Evolutionary conservation across 2,113 vertebrate species (phyloP), one percentile per base, ranked within the genome.

Genomic region (Oriolus oriolus): DNA sequence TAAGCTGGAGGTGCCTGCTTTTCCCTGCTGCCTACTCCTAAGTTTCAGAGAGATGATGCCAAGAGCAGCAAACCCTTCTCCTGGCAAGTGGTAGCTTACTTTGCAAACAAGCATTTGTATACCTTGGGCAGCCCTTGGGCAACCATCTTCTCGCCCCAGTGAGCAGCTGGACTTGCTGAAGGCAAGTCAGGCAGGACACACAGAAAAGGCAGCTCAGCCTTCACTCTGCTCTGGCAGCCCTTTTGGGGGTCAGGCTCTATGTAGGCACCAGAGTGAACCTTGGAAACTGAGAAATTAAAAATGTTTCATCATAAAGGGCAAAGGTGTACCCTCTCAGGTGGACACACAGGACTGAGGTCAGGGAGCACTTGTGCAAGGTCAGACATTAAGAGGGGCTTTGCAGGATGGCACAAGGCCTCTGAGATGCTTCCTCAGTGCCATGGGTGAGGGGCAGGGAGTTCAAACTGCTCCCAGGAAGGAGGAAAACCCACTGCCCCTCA

Each of bases 391-490:
- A 50, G 14, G 30, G 27, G 15, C 12, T 71, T 70, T 61, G 53
- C 42, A 61, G 11, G 24, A 71, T 73, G 69, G 53, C 12, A 73
- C 45, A 35, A 73, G 28, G 47, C 59, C 53, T 63, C 37, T 1
- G 4, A 56, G 41, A 66, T 45, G 57, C n/a, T 50, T 65, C 28
- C 28, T 45, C 30, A 30, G 8, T 28, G 56, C 56, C 1, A 1
- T 7, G 9, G 9, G 26, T 41, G n/a, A 68, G 24, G 23, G 20
- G 18, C 53, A 49, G 21, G 49, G 65, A 89, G 44, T 16, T 86
- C 37, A 16, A 44, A 41, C 22, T 6, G 2, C 23, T 60, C 60
- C 35, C 75, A 9, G 0, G 3, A 33, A 53, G 1, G 2, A 53
- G 78, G 45, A 75, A 45, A 75, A 23, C 30, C 65, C n/a, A 21